A percentile compares a stretch with the other conserved stretches of the same genome.
Conservation (phyloP, 2,113 vertebrate genomes). For the Camelus dromedarius region DNA sequence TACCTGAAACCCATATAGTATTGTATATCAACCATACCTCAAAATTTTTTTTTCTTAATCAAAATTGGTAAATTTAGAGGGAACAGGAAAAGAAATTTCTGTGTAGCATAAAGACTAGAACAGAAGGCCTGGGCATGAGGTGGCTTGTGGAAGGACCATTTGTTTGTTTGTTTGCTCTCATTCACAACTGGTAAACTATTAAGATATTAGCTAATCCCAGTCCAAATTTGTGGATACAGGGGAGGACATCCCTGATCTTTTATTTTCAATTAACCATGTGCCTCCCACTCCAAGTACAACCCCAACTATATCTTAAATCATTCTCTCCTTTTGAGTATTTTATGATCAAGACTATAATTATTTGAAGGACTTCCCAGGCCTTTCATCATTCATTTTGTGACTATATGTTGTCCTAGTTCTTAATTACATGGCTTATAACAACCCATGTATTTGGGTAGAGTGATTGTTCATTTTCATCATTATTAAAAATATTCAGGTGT, state of each 20-base stretch:
- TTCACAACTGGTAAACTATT: slow-evolving; percentile 3
- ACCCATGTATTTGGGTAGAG: background rate
- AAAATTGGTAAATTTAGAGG: background rate
- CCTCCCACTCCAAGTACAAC: background rate
- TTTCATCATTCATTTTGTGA: slow-evolving; percentile 46
- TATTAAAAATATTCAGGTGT: slow-evolving; percentile 5
- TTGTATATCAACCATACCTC: background rate
- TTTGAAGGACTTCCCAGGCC: slow-evolving; percentile 27
- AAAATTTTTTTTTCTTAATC: background rate
- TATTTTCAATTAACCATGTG: slow-evolving; percentile 28
- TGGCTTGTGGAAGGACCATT: background rate
- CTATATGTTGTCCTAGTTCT: slow-evolving; percentile 21
- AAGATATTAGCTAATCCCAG: slow-evolving; percentile 1
- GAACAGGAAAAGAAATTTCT: slow-evolving; percentile 32
- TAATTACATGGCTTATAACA: slow-evolving; percentile 40
- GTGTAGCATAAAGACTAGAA: background rate
- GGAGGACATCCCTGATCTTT: background rate
- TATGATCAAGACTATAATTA: slow-evolving; percentile 24
- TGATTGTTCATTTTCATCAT: slow-evolving; percentile 21
- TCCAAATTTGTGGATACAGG: background rate
- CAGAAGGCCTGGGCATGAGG: background rate
- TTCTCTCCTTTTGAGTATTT: slow-evolving; percentile 14
- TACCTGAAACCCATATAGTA: background rate
- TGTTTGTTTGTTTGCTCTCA: background rate
- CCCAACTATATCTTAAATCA: background rate